These are phyloP conservation scores for Notodromas monacha DNA, from an alignment of 2,888 invertebrate genomes.

Conservation along the genomic window DNA sequence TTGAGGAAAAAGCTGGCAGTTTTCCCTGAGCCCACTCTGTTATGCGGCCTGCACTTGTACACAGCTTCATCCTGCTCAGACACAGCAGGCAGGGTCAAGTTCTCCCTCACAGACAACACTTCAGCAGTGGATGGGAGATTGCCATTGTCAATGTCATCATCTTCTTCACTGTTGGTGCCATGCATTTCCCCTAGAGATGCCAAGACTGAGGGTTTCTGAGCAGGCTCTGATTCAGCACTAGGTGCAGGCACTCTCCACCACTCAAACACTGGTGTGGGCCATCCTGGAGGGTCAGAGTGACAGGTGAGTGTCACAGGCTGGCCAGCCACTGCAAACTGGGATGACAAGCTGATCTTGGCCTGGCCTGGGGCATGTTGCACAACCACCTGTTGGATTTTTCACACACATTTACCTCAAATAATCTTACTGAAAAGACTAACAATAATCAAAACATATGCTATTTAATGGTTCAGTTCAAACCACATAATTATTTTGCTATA, in stretches of 20 bases:
- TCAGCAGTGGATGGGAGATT: no score
- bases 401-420: no score
- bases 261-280: conserved; percentile 56
- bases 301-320: conserved; percentile 25
- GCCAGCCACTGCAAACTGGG: not conserved
- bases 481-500: no score
- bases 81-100: not conserved
- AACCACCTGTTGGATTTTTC: no score
- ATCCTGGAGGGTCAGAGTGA: conserved; percentile 58
- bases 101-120: no score
- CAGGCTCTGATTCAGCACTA: not conserved
- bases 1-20: no score
- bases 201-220: conserved; percentile 7
- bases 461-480: no score
- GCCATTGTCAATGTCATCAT: no score
- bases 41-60: not conserved
- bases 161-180: not conserved
- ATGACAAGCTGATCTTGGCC: not conserved
- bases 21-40: not conserved
- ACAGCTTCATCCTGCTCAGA: not conserved
- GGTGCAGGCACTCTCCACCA: not conserved
- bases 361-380: not conserved
- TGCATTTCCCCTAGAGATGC: not conserved
- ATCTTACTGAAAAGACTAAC: no score
- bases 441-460: no score